These are phyloP conservation scores for Pocota personata DNA, from an alignment of 2,888 invertebrate genomes.

Conservation along the genomic window DNA sequence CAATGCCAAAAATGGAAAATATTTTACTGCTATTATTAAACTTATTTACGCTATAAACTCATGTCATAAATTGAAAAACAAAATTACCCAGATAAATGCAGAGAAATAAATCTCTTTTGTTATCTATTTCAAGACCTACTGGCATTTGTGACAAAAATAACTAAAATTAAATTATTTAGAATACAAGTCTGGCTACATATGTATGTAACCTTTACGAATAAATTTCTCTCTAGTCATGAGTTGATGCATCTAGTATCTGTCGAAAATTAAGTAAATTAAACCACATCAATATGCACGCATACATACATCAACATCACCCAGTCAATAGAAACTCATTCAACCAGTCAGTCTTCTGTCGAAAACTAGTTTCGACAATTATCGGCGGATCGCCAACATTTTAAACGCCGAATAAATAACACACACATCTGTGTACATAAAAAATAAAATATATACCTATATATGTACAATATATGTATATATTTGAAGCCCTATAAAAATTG, in stretches of 20 bases:
- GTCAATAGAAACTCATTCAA: slow-evolving; percentile 15
- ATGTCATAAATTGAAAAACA: neutral
- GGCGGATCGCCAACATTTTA: neutral
- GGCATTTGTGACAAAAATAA: neutral
- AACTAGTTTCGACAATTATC: slow-evolving; percentile 48
- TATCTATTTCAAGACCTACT: neutral
- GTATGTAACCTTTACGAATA: neutral
- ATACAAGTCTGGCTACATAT: neutral
- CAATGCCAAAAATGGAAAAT: neutral
- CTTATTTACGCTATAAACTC: neutral
- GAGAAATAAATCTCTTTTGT: neutral
- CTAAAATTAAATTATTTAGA: no score
- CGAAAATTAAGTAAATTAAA: neutral
- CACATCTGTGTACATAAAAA: neutral
- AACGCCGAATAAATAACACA: neutral
- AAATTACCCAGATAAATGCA: neutral
- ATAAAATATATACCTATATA: neutral
- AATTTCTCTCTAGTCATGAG: neutral
- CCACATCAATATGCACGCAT: neutral
- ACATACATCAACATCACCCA: neutral
- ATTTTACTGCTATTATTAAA: neutral
- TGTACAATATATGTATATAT: neutral
- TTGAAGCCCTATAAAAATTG: slow-evolving; percentile 49
- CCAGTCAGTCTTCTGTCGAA: slow-evolving; percentile 29
- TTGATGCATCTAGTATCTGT: slow-evolving; percentile 1